Evolutionary conservation across 2,797 vertebrate genomes (phyloP), one percentile per base, ranked within the genome.

Genomic region (Amphiprion clarkii): DNA sequence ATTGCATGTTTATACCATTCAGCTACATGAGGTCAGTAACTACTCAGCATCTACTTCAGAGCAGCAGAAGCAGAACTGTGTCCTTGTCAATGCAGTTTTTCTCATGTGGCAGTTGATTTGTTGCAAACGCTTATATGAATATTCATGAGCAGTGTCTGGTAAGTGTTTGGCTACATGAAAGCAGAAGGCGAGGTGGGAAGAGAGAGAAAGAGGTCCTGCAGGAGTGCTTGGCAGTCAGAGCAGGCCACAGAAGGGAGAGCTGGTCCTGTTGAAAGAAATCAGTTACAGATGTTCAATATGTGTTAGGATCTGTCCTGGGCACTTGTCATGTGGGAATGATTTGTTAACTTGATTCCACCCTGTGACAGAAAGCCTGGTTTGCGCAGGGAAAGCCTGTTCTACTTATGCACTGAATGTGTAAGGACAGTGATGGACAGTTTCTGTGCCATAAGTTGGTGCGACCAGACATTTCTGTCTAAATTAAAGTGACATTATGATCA

Each of bases 301-400:
- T 72, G 42, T 58, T 7, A 44, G 9, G 49, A 54, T 58, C 11
- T 42, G 16, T 71, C 19, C 16, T 70, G 67, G 31, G 14, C 16
- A 62, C 1, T 19, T 29, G 5, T 86, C 89, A 89, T 88, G 82
- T 87, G 79, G 79, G 61, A 91, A 76, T 83, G 76, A 89, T 92
- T 88, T 88, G 71, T 82, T 71, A 55, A 71, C 29, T 70, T 52
- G 54, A 78, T 75, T 70, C 58, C 66, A 78, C 63, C 56, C 86
- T 73, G 39, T 76, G 74, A 83, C 69, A 76, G 75, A 67, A 80
- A 83, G 60, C 58, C 56, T 64, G 58, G 60, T 29, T 63, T 53
- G 56, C 52, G 62, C 12, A 48, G 25, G 17, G 69, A 68, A 73
- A 72, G 74, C 62, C 57, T 21, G 4, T 11, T 11, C 13, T 48